Evolutionary conservation across 1,140 invertebrate species (phyloP).

Genomic region (Micrasema longulum): DNA sequence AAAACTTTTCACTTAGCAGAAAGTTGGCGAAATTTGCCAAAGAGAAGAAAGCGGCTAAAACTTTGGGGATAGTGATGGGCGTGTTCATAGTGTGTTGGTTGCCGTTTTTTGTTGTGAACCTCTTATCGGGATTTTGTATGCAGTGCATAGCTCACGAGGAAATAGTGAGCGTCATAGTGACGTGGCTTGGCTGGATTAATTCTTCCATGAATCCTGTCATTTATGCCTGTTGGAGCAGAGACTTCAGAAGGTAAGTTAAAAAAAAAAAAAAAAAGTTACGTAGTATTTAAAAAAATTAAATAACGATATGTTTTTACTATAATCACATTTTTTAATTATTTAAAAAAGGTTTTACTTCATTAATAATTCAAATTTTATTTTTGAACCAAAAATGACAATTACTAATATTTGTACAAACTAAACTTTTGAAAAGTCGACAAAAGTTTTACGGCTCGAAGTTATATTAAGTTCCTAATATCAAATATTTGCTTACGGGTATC

Average conservation of each 20-base stretch:
- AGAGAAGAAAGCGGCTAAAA: slow-evolving; percentile 97
- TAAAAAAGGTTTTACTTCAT: no score
- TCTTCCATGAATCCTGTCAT: slow-evolving; percentile 98
- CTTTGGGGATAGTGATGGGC: slow-evolving; percentile 95
- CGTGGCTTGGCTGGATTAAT: slow-evolving; percentile 99
- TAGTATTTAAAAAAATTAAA: no score
- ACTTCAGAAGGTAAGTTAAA: slow-evolving; percentile 90
- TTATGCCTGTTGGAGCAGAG: slow-evolving; percentile 95
- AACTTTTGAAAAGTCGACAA: no score
- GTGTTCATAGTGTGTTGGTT: slow-evolving; percentile 98
- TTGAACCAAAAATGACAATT: background rate
- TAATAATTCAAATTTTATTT: no score
- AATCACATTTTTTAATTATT: no score
- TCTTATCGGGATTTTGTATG: slow-evolving; percentile 90
- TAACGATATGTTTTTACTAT: no score
- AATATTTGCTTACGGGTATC: no score
- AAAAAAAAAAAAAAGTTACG: no score
- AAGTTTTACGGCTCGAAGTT: no score
- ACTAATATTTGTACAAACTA: no score
- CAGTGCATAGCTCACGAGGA: slow-evolving; percentile 90
- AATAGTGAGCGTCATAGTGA: slow-evolving; percentile 92
- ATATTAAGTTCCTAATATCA: no score
- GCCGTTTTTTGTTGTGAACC: slow-evolving; percentile 98
- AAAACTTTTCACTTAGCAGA: slow-evolving; percentile 90
- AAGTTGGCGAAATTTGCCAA: slow-evolving; percentile 93